phyloP scores from a whole-genome alignment of 2,797 vertebrate species.

The Acipenser ruthenus region DNA sequence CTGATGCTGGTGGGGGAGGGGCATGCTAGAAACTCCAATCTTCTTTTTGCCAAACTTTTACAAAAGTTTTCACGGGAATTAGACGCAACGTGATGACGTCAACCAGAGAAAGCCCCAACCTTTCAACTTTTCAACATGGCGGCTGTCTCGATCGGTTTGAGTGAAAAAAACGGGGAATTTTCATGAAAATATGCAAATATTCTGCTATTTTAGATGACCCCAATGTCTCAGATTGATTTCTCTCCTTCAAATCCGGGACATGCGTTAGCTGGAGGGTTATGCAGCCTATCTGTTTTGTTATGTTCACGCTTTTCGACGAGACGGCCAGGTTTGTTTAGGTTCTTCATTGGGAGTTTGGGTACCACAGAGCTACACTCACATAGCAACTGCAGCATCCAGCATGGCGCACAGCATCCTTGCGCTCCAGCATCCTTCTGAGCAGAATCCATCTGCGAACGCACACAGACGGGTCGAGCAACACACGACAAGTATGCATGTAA shows the following conservation, averaged over 20 bases:
- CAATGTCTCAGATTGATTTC: not conserved
- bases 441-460: not conserved
- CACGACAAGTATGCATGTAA: too few species aligned
- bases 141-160: rapidly evolving
- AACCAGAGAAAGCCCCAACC: not conserved
- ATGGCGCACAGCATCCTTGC: not conserved
- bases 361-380: not conserved
- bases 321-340: not conserved
- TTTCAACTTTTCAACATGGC: slow-evolving; percentile 20
- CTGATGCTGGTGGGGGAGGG: slow-evolving; percentile 12
- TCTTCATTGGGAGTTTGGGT: not conserved
- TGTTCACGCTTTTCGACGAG: not conserved
- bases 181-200: slow-evolving; percentile 1
- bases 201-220: not conserved
- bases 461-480: not conserved
- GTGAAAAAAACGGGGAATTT: not conserved
- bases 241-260: not conserved
- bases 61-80: slow-evolving; percentile 9
- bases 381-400: not conserved
- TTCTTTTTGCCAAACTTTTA: slow-evolving; percentile 7
- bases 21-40: not conserved
- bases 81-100: slow-evolving; percentile 20
- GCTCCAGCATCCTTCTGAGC: not conserved
- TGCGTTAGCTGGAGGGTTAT: not conserved
- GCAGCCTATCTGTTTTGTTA: not conserved